Evolutionary conservation across 2,113 vertebrate genomes (phyloP).

Genomic region (Dicaeum eximium): DNA sequence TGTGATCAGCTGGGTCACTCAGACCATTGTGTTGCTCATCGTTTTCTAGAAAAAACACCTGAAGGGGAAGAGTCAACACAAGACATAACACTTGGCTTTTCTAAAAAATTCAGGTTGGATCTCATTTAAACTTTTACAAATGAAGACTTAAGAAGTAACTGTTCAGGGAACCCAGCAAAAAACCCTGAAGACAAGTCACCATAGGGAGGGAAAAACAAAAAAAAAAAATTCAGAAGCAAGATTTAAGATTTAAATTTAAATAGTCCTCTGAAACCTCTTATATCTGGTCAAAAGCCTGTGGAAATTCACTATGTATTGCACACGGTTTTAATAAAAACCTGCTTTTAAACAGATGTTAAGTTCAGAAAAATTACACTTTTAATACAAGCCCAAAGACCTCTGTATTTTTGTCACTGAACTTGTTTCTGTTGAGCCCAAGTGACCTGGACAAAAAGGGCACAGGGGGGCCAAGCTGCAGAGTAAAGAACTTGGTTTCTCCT

Average conservation of each 20-base stretch:
- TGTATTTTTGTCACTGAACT: not conserved
- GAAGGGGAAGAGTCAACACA: not conserved
- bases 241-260: not conserved
- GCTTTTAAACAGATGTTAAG: not conserved
- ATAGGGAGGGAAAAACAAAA: rapidly evolving
- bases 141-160: not conserved
- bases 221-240: not conserved
- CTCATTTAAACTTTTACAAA: not conserved
- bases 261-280: not conserved
- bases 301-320: not conserved
- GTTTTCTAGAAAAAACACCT: slow-evolving; percentile 96
- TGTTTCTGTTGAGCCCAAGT: not conserved
- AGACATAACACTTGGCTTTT: not conserved
- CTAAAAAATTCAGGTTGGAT: not conserved
- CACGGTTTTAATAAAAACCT: not conserved
- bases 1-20: slow-evolving; percentile 95
- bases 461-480: not conserved
- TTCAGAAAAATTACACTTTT: not conserved
- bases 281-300: not conserved
- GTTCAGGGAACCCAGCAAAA: not conserved
- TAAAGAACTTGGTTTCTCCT: not conserved
- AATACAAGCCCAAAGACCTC: not conserved
- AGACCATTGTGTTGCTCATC: slow-evolving; percentile 88
- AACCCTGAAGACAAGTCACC: not conserved
- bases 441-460: not conserved